phyloP scores from a whole-genome alignment of 1,140 invertebrate species.

The Neuroterus valhalla region DNA sequence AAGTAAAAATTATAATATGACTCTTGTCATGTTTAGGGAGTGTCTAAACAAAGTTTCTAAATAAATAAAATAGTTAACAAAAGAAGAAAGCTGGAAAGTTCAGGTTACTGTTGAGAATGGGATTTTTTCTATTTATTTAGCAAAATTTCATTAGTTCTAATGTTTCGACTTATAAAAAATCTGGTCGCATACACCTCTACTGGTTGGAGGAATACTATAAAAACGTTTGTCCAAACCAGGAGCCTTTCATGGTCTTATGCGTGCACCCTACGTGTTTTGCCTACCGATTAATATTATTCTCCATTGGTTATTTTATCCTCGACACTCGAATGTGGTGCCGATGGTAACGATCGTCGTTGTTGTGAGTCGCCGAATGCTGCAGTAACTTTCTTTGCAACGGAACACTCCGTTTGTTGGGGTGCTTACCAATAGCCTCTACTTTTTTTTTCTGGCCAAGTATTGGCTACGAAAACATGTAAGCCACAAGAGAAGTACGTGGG shows the following conservation, averaged over 20 bases:
- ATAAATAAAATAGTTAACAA: too few species aligned
- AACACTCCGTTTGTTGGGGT: slow-evolving; percentile 35
- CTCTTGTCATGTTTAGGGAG: too few species aligned
- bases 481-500: neutral
- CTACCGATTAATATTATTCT: slow-evolving; percentile 61
- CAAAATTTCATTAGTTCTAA: too few species aligned
- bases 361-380: slow-evolving; percentile 40
- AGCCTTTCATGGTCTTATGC: slow-evolving; percentile 53
- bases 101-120: too few species aligned
- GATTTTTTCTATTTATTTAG: too few species aligned
- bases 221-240: slow-evolving; percentile 10
- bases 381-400: slow-evolving; percentile 49
- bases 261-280: slow-evolving; percentile 60
- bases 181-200: neutral
- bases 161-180: slow-evolving; percentile 1
- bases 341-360: slow-evolving; percentile 26
- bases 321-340: neutral
- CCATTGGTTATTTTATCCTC: slow-evolving; percentile 44
- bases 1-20: too few species aligned
- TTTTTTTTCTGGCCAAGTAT: neutral
- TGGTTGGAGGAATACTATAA: neutral
- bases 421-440: slow-evolving; percentile 44
- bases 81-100: too few species aligned
- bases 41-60: too few species aligned
- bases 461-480: neutral